Percentiles rank a stretch among this genome's conserved stretches.
phyloP scores from a whole-genome alignment of 2,797 vertebrate genomes.

The Acanthurus lineatus region DNA sequence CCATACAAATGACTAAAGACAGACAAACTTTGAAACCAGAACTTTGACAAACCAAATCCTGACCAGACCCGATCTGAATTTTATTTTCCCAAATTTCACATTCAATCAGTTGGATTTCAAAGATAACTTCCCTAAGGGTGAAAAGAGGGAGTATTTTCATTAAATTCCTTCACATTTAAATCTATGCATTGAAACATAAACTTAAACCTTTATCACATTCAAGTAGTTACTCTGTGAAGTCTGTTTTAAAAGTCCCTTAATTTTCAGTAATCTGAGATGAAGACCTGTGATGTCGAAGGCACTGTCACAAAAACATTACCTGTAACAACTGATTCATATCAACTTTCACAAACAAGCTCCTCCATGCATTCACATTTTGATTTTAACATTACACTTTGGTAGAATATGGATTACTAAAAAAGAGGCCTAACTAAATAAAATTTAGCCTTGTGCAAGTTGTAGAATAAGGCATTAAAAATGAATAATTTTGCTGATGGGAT shows the following conservation, averaged over 20 bases:
- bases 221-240: slow-evolving; percentile 11
- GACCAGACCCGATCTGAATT: background rate
- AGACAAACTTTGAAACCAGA: background rate
- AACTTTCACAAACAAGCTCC: slow-evolving; percentile 27
- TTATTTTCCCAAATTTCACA: background rate
- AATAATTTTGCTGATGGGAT: slow-evolving; percentile 41
- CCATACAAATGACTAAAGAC: background rate
- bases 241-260: background rate
- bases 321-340: slow-evolving; percentile 22
- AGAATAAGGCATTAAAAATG: slow-evolving; percentile 56
- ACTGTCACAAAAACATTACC: slow-evolving; percentile 16
- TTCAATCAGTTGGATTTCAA: background rate
- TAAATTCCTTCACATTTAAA: slow-evolving; percentile 17
- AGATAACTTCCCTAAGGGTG: background rate
- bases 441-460: slow-evolving; percentile 34
- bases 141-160: background rate
- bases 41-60: background rate
- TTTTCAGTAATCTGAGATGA: background rate
- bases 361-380: slow-evolving; percentile 24
- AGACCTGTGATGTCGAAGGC: slow-evolving; percentile 7
- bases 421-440: slow-evolving; percentile 44
- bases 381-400: slow-evolving; percentile 33
- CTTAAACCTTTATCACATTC: slow-evolving; percentile 5
- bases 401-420: slow-evolving; percentile 35
- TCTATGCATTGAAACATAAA: slow-evolving; percentile 32